These are phyloP conservation scores for Eutrigla gurnardus DNA, from an alignment of 2,797 vertebrate species.

Conservation along the genomic window DNA sequence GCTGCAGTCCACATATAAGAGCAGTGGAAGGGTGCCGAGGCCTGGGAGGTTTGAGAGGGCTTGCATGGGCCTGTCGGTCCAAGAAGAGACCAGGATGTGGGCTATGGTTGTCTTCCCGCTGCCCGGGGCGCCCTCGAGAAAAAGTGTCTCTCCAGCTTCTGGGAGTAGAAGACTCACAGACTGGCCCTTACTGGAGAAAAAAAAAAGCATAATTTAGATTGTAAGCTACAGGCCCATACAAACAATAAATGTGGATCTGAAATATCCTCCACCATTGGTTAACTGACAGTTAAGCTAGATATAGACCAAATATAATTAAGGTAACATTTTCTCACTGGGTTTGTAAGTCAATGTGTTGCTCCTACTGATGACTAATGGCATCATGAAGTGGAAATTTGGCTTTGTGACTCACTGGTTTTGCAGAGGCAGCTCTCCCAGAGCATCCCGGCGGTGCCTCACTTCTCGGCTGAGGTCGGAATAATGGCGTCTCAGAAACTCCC, in stretches of 20 bases:
- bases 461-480: slow-evolving; percentile 33
- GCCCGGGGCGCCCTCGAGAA: slow-evolving; percentile 60
- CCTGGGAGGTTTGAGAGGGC: slow-evolving; percentile 22
- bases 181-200: slow-evolving; percentile 60
- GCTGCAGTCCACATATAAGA: slow-evolving; percentile 57
- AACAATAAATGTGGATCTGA: not conserved
- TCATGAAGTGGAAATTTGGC: not conserved
- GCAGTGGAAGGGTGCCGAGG: slow-evolving; percentile 32
- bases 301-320: not conserved
- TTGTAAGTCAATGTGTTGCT: not conserved
- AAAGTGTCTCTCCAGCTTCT: slow-evolving; percentile 38
- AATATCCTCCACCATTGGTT: not conserved
- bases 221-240: not conserved
- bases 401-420: slow-evolving; percentile 65
- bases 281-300: not conserved
- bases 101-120: slow-evolving; percentile 57
- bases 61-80: slow-evolving; percentile 37
- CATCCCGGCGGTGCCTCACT: fast-evolving
- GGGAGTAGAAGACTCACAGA: slow-evolving; percentile 58
- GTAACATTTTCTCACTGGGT: not conserved
- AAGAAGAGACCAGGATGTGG: slow-evolving; percentile 58
- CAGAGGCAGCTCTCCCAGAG: slow-evolving; percentile 45
- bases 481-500: slow-evolving; percentile 32
- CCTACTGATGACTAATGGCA: slow-evolving; percentile 1
- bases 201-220: not conserved